Base-by-base conservation (phyloP, 1,140 invertebrate species). In the Trypoxylus dichotomus region DNA sequence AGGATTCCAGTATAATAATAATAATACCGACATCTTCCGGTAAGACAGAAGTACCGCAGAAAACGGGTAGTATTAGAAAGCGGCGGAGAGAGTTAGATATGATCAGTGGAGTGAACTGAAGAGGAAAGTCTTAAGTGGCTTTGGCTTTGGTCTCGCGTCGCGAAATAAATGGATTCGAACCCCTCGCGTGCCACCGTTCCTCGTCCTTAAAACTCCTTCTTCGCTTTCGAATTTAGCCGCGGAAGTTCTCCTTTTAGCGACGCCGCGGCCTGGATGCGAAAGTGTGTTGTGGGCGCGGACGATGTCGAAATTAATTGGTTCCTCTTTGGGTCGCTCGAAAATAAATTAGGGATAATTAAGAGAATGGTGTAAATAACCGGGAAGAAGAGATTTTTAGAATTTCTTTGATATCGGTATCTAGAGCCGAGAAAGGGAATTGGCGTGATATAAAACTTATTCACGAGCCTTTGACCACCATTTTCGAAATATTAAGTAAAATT, bases 61-160 rank as follows among this genome's bases (percentile, higher is more conserved):
- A 68, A 68, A 68, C 11, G 60, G 27, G 27, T 68, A 68, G 60
- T 29, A 68, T 54, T 25, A 68, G 24, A 24, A 68, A 5, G 27
- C 19, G 60, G 60, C 24, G 24, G 77, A 77, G 27, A 41, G 54
- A 68, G 76, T 54, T 25, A 29, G 71, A 74, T 68, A 77, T 77
- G 80, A 79, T 77, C 82, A 83, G 77, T 79, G 72, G 79, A 79
- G 82, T 79, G 82, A 78, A 82, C 78, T 76, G 68, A 81, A 25
- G 78, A 80, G 82, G 80, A 83, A 83, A 82, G 77, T 77, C 81
- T 81, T 81, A 82, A 83, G 82, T 83, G 82, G 82, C 81, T 83
- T 83, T 79, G 80, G 81, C 81, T 83, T 82, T 81, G 80, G 80
- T 80, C 81, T 83, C 81, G 43, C 76, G 77, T 73, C 77, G 75